phyloP scores from a whole-genome alignment of 2,888 invertebrate genomes.

The Ophion obscuratus region DNA sequence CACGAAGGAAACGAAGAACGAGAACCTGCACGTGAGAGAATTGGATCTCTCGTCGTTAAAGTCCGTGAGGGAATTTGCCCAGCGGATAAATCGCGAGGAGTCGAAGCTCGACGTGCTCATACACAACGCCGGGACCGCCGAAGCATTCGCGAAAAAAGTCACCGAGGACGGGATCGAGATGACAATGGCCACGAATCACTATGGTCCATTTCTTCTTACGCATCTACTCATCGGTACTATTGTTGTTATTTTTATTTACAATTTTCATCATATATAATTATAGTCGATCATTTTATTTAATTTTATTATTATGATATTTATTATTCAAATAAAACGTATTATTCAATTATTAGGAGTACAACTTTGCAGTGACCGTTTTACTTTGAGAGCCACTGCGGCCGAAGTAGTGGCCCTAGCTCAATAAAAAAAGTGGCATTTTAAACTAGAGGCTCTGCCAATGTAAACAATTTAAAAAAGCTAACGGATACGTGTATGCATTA shows the following conservation, averaged over 20 bases:
- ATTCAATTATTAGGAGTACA: too few relatives aligned
- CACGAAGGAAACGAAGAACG: slow-evolving; percentile 88
- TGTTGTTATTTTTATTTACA: neutral
- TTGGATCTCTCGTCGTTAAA: slow-evolving; percentile 91
- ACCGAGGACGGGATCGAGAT: slow-evolving; percentile 94
- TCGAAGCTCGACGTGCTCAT: slow-evolving; percentile 91
- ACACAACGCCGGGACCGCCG: slow-evolving; percentile 95
- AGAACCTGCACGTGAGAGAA: slow-evolving; percentile 89
- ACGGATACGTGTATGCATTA: too few relatives aligned
- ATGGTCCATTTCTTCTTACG: slow-evolving; percentile 96
- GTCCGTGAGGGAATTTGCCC: slow-evolving; percentile 93
- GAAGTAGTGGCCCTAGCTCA: too few relatives aligned
- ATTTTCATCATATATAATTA: too few relatives aligned
- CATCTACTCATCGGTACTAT: slow-evolving; percentile 91
- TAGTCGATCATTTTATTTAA: too few relatives aligned
- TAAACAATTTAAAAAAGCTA: too few relatives aligned
- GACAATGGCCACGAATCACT: slow-evolving; percentile 97
- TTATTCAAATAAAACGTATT: too few relatives aligned
- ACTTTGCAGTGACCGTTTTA: too few relatives aligned
- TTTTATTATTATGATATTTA: too few relatives aligned
- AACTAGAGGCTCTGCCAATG: too few relatives aligned
- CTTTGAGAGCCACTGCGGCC: too few relatives aligned
- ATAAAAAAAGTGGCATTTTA: too few relatives aligned
- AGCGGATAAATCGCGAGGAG: slow-evolving; percentile 91
- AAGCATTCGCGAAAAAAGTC: slow-evolving; percentile 88